phyloP scores from a whole-genome alignment of 2,113 vertebrate species.

The Corythornis madagascariensis region DNA sequence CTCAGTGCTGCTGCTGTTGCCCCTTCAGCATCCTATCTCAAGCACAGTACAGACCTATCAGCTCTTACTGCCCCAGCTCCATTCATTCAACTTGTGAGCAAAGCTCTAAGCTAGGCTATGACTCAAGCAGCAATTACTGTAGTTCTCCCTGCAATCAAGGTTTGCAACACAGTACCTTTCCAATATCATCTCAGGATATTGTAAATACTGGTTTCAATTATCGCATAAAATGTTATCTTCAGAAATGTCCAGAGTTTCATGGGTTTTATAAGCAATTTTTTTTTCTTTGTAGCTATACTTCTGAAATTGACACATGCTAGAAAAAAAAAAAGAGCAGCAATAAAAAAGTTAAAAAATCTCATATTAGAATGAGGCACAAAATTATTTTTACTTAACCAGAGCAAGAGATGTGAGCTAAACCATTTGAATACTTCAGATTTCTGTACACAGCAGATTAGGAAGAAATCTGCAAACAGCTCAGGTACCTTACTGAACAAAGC shows the following conservation, averaged over 20 bases:
- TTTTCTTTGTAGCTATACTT: background rate
- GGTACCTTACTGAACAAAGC: constrained; percentile 10
- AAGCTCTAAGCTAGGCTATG: background rate
- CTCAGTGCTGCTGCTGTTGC: background rate
- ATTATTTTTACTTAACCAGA: background rate
- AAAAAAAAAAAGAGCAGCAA: background rate
- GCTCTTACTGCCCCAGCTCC: background rate
- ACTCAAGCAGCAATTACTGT: background rate
- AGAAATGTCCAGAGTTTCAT: background rate
- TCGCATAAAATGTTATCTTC: background rate
- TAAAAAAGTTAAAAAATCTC: background rate
- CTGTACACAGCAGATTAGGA: background rate
- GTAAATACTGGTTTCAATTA: background rate
- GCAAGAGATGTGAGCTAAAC: background rate
- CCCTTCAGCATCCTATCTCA: background rate
- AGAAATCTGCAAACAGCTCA: constrained; percentile 19
- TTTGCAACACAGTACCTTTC: background rate
- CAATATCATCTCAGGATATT: background rate
- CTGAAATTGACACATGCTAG: background rate
- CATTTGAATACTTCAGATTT: background rate
- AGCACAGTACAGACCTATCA: background rate
- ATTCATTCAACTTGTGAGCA: fast-evolving
- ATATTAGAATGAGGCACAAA: background rate
- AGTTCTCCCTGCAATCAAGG: background rate
- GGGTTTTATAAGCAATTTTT: background rate